Evolutionary conservation across 2,888 invertebrate genomes (phyloP).

Genomic region (Lasioglossum zephyrum): DNA sequence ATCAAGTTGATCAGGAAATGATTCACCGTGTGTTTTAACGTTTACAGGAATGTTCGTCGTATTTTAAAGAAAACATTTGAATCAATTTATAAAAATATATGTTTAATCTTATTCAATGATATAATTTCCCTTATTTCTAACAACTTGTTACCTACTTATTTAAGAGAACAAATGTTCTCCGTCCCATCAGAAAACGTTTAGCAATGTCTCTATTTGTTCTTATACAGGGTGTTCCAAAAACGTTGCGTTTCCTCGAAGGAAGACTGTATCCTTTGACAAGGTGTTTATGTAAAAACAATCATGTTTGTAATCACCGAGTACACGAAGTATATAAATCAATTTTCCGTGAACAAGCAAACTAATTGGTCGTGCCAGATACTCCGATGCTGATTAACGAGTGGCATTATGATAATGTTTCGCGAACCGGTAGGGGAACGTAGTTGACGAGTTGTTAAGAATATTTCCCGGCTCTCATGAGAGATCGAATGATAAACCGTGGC

Average conservation of each 20-base stretch:
- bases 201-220: not conserved
- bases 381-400: slow-evolving; percentile 14
- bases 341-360: not conserved
- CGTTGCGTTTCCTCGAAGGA: no score
- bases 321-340: not conserved
- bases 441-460: not conserved
- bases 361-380: not conserved
- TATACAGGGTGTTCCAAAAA: no score
- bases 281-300: no score
- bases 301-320: no score
- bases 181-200: no score
- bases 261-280: no score
- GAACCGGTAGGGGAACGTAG: not conserved
- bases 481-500: not conserved
- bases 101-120: no score
- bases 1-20: not conserved
- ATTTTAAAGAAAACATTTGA: no score
- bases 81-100: no score
- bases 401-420: not conserved
- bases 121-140: no score
- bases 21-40: not conserved
- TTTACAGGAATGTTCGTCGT: not conserved
- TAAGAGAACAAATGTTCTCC: no score
- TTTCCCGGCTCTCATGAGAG: not conserved
- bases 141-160: no score